phyloP scores from a whole-genome alignment of 2,888 invertebrate genomes.

The Ganaspis brasiliensis region DNA sequence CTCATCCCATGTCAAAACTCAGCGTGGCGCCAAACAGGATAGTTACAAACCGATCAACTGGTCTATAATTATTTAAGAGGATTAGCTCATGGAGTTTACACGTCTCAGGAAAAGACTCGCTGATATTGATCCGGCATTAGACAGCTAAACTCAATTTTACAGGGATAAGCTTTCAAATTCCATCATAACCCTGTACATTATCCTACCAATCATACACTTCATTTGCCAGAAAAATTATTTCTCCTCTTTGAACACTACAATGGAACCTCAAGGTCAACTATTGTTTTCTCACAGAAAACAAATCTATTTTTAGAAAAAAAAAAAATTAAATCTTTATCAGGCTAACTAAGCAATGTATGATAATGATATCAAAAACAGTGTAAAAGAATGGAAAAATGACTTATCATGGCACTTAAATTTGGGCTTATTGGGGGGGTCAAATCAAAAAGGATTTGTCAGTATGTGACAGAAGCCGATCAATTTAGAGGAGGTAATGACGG shows the following conservation, averaged over 20 bases:
- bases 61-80: constrained; percentile 77
- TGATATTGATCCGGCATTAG: constrained; percentile 40
- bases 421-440: neutral
- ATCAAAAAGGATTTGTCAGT: constrained; percentile 53
- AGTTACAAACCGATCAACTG: constrained; percentile 71
- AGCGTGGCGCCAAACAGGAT: constrained; percentile 77
- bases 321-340: too few relatives aligned
- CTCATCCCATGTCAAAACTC: constrained; percentile 80
- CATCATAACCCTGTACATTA: constrained; percentile 19
- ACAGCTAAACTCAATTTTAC: constrained; percentile 36
- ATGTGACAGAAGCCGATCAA: constrained; percentile 62
- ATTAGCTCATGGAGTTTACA: constrained; percentile 73
- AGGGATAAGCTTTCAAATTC: constrained; percentile 30
- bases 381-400: too few relatives aligned
- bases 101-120: constrained; percentile 58
- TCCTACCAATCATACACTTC: constrained; percentile 34
- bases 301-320: too few relatives aligned
- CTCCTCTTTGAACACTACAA: neutral
- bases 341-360: too few relatives aligned
- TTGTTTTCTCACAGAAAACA: too few relatives aligned
- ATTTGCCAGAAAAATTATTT: constrained; percentile 19
- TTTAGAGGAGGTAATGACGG: constrained; percentile 61
- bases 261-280: too few relatives aligned
- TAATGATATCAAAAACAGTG: too few relatives aligned
- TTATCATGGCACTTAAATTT: neutral